These are phyloP conservation scores for Aphelinus certus DNA, from an alignment of 1,140 invertebrate genomes.

Conservation along the genomic window DNA sequence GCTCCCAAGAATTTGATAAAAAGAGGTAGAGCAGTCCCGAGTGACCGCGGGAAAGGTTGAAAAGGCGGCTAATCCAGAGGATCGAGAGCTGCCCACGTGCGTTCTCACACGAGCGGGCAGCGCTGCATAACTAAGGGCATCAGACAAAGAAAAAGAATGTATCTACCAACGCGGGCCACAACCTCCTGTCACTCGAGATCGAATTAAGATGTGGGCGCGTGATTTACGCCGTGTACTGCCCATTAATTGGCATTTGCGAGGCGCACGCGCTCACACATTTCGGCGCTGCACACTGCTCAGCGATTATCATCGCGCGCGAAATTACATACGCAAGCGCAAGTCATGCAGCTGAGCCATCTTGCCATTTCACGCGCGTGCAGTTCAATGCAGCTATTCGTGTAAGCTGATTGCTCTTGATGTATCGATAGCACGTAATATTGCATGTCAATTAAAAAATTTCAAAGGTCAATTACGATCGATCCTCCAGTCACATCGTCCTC, in stretches of 20 bases:
- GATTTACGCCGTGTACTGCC: constrained; percentile 19
- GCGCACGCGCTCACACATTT: neutral
- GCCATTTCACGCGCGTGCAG: neutral
- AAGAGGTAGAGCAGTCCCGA: too few relatives aligned
- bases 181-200: constrained; percentile 14
- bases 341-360: neutral
- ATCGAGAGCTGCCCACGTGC: constrained; percentile 1
- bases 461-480: too few relatives aligned
- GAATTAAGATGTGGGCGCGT: constrained; percentile 33
- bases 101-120: neutral
- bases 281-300: neutral
- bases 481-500: too few relatives aligned
- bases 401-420: too few relatives aligned
- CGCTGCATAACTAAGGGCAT: constrained; percentile 9
- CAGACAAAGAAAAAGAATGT: neutral
- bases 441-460: constrained; percentile 8
- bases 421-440: too few relatives aligned
- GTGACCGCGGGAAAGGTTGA: neutral
- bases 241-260: constrained; percentile 24
- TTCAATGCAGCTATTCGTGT: too few relatives aligned
- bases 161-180: neutral
- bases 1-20: too few relatives aligned
- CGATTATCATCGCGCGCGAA: constrained; percentile 13
- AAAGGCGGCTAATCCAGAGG: constrained; percentile 3
- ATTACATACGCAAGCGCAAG: neutral